Base-by-base conservation (phyloP, 2,888 invertebrate species). In the Dynastes grantii region DNA sequence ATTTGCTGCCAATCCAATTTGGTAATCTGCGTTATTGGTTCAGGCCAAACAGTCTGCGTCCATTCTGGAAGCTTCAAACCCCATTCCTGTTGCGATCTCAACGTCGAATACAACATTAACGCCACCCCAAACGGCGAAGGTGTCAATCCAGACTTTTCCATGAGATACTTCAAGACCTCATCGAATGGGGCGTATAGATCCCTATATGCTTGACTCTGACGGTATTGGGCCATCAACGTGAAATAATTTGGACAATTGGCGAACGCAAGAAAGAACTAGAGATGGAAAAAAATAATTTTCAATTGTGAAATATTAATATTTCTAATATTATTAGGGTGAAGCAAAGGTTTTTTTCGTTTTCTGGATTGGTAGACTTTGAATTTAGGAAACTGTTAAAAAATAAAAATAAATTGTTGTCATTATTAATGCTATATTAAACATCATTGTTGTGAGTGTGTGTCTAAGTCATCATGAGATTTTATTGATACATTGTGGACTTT, bases 11-110 rank as follows among this genome's bases (percentile, higher is more conserved):
- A 85, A 76, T 89, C 89, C 40, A 89, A 81, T 71, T 85, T 83
- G 0, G 87, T 82, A 37, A 86, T 84, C 5, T 85, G 85, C 13
- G 86, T 84, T 29, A 87, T 84, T n/a, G 88, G 86, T 77, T 85
- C 76, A 0, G 87, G 87, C 84, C 84, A 87, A 16, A 90, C 84
- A 2, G 81, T 81, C 5, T 83, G 76, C 0, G 89, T 86, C 90
- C 90, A 90, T 11, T 82, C 78, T 0, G 90, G 90, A 32, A 90
- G 81, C 4, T 82, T 58, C 9, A 89, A 82, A 68, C 87, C 87
- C 81, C 85, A 84, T 29, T 86, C 86, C 65, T 82, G 82, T 85
- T 86, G 63, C 32, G 77, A 71, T 22, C 37, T 63, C 9, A 78
- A 53, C 0, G 73, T 63, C 13, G 70, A 70, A 40, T 63, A 73